Base-by-base conservation (phyloP, 2,113 vertebrate genomes). In the Ahaetulla prasina region DNA sequence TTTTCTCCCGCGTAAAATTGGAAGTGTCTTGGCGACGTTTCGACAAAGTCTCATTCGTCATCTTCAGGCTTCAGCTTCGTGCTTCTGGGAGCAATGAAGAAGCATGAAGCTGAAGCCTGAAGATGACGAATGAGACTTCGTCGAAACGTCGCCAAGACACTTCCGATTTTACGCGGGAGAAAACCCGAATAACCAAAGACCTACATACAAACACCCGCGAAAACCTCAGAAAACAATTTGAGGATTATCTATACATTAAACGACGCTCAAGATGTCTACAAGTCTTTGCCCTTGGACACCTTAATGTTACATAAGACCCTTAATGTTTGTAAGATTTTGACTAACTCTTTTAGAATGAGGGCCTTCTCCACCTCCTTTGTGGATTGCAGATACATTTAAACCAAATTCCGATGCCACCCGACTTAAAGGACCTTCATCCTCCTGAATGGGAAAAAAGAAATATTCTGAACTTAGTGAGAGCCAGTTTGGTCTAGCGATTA, bases 361-460 rank as follows among this genome's bases (percentile, higher is more conserved):
- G 0, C 93, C 94, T 43, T 98, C 98, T 85, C 95, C 97, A 85
- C 94, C 92, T 89, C 91, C 95, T 95, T 87, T 98, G 94, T 91
- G 94, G 90, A 99, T 94, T 89, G 98, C 96, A 12, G 98, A 98
- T 91, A 99, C 95, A 43, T 94, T 99, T 93, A 99, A 98, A 91
- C 98, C 98, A 47, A 99, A 99, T 8, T 98, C 97, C 14, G 96
- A 86, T 0, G 86, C 95, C n/a, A 98, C 98, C 14, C 74, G 20
- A 25, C 92, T 50, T 90, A 92, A 80, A 63, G 93, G 54, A 0
- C 1, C 87, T 25, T 94, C 96, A 11, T 93, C 97, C n/a, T 98
- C 97, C 99, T 99, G 93, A 97, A 60, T 54, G 93, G 5, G 52
- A 96, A 74, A 54, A 94, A 94, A 80, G 0, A 80, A 7, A 74